Evolutionary conservation across 2,113 vertebrate genomes (phyloP).

Genomic region (Sapajus apella): DNA sequence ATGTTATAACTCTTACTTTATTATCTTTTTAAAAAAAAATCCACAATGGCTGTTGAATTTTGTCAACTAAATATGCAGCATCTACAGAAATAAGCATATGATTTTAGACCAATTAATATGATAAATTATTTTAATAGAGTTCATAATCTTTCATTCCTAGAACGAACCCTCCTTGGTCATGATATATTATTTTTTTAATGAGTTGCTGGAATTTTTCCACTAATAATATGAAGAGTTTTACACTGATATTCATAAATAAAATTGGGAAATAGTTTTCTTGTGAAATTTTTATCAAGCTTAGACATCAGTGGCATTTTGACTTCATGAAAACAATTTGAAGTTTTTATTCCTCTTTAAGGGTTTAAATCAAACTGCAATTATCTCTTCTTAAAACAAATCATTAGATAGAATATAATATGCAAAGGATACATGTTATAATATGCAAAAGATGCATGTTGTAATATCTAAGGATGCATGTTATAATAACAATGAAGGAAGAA

Average conservation of each 20-base stretch:
- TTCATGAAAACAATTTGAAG: conserved; percentile 17
- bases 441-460: not conserved
- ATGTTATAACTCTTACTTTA: not conserved
- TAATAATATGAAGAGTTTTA: not conserved
- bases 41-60: not conserved
- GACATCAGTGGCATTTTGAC: not conserved
- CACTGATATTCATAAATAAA: conserved; percentile 28
- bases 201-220: not conserved
- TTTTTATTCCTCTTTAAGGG: not conserved
- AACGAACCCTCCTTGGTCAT: not conserved
- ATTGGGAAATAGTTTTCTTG: not conserved
- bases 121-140: conserved; percentile 28
- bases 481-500: not conserved
- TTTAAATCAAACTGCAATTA: conserved; percentile 4
- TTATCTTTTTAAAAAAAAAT: not conserved
- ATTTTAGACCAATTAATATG: conserved; percentile 11
- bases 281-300: not conserved
- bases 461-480: not conserved
- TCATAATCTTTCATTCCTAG: conserved; percentile 22
- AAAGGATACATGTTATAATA: not conserved
- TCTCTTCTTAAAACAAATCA: not conserved
- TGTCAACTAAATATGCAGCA: not conserved
- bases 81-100: not conserved
- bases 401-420: not conserved
- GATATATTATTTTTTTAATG: not conserved